A percentile compares a stretch with the other conserved stretches of the same genome.
Evolutionary conservation across 2,113 vertebrate species (phyloP).

Genomic region (Zapus hudsonius): DNA sequence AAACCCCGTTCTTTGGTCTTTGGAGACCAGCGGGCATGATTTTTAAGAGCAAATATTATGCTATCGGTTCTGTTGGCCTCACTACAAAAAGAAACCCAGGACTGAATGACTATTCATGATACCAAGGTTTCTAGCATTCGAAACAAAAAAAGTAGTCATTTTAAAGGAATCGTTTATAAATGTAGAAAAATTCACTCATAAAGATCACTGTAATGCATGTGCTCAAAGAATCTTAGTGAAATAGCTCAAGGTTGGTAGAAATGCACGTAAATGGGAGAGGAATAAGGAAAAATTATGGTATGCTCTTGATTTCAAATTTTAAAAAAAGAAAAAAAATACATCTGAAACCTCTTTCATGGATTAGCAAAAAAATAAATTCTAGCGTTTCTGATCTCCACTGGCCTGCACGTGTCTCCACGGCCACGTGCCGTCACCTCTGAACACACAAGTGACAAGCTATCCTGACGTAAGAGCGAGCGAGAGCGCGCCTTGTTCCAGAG

Average conservation of each 20-base stretch:
- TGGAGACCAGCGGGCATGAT: not conserved
- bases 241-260: not conserved
- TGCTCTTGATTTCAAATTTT: not conserved
- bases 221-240: constrained; percentile 39
- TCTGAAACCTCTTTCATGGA: constrained; percentile 30
- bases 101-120: not conserved
- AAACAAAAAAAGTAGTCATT: constrained; percentile 1
- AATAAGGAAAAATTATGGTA: not conserved
- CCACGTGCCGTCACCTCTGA: not conserved
- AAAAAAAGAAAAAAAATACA: constrained; percentile 47
- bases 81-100: constrained; percentile 19
- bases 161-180: constrained; percentile 16
- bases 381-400: constrained; percentile 1
- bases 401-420: not conserved
- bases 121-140: not conserved
- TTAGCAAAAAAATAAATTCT: not conserved
- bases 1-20: not conserved
- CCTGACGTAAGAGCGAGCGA: not conserved
- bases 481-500: not conserved
- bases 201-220: constrained; percentile 34
- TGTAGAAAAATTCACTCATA: constrained; percentile 9
- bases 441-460: not conserved
- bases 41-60: constrained; percentile 39
- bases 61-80: not conserved
- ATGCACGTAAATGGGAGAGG: not conserved